Evolutionary conservation across 2,888 invertebrate species (phyloP).

Genomic region (Drosophila paranaensis): DNA sequence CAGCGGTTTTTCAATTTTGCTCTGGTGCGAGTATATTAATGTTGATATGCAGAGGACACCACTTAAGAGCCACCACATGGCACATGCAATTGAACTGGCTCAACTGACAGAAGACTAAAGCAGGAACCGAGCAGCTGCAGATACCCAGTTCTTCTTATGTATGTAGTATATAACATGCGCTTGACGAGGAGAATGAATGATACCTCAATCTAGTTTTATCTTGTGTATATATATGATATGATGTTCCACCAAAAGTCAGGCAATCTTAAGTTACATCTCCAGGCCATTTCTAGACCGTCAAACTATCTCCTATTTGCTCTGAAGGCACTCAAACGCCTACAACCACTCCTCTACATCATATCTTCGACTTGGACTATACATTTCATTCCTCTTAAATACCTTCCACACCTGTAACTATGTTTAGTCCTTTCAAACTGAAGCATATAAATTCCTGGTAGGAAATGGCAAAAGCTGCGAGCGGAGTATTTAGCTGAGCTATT

Average conservation of each 20-base stretch:
- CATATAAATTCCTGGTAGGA: background rate
- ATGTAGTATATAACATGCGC: too few relatives aligned
- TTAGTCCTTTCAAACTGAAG: background rate
- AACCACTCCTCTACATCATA: background rate
- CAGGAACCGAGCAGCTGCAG: too few relatives aligned
- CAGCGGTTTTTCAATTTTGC: constrained; percentile 40
- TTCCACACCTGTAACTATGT: background rate
- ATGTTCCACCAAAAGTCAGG: too few relatives aligned
- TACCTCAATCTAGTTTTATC: too few relatives aligned
- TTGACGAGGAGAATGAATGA: too few relatives aligned
- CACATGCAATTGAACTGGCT: background rate
- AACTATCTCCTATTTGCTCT: background rate
- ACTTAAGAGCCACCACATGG: constrained; percentile 7
- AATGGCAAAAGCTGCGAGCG: background rate
- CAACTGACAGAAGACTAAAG: background rate
- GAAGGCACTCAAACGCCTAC: background rate
- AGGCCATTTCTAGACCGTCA: background rate
- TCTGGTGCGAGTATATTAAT: constrained; percentile 35
- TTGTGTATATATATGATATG: too few relatives aligned
- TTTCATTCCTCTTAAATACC: background rate
- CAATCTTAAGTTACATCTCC: too few relatives aligned
- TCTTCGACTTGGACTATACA: background rate
- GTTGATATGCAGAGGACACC: constrained; percentile 11
- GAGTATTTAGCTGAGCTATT: background rate
- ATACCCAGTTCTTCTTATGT: too few relatives aligned